phyloP scores from a whole-genome alignment of 2,797 vertebrate species.

The Champsocephalus gunnari region DNA sequence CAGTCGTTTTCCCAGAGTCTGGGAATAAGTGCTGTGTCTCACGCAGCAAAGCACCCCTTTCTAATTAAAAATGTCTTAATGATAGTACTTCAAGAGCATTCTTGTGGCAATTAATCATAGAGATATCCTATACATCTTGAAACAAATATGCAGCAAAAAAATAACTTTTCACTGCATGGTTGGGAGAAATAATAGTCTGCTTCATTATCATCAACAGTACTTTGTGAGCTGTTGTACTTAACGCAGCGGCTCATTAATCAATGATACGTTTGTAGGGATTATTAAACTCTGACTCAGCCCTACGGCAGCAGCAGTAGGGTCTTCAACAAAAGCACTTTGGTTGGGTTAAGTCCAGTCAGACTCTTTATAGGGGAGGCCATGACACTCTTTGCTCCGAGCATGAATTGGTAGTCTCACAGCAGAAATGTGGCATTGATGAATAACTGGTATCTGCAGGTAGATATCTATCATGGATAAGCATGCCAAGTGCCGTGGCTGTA shows the following conservation, averaged over 20 bases:
- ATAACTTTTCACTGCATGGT: conserved; percentile 26
- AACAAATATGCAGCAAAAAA: conserved; percentile 40
- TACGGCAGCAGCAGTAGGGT: conserved; percentile 22
- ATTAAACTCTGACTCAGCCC: conserved; percentile 58
- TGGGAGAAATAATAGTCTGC: conserved; percentile 4
- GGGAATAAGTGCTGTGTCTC: conserved; percentile 41
- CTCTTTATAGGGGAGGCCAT: conserved; percentile 11
- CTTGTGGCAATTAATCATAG: conserved; percentile 65
- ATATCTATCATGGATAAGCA: conserved; percentile 73
- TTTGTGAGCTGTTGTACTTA: conserved; percentile 64
- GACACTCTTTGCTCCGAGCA: conserved; percentile 26
- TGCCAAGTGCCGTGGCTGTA: conserved; percentile 63
- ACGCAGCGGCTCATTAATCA: conserved; percentile 61
- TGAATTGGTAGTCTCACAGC: conserved; percentile 37
- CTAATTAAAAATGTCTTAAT: conserved; percentile 74
- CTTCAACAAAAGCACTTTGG: conserved; percentile 13
- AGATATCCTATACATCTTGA: conserved; percentile 56
- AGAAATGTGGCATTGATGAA: conserved; percentile 72
- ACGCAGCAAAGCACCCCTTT: conserved; percentile 48
- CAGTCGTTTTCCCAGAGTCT: conserved; percentile 28
- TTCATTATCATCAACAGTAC: conserved; percentile 60
- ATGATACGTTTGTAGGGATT: conserved; percentile 51
- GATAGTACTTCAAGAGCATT: conserved; percentile 53
- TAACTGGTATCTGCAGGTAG: conserved; percentile 58
- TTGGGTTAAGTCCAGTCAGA: conserved; percentile 13